Evolutionary conservation across 2,888 invertebrate genomes (phyloP).

Genomic region (Drosophila hamatofila): DNA sequence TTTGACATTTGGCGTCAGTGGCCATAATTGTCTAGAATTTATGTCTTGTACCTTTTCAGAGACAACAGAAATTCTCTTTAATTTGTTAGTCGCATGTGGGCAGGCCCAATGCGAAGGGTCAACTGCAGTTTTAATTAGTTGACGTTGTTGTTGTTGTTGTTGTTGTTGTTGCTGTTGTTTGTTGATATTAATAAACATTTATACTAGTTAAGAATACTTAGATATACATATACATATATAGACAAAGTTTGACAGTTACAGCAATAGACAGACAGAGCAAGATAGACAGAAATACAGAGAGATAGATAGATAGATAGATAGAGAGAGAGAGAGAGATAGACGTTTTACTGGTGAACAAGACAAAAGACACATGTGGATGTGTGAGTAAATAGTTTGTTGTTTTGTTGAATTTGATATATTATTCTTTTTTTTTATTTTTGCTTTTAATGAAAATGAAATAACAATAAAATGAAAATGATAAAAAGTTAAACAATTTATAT

Average conservation of each 20-base stretch:
- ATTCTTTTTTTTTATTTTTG: constrained; percentile 47
- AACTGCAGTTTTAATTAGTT: constrained; percentile 71
- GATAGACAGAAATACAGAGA: constrained; percentile 17
- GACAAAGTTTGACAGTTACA: constrained; percentile 30
- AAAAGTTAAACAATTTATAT: constrained; percentile 18
- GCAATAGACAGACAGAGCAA: constrained; percentile 28
- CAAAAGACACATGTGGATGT: constrained; percentile 85
- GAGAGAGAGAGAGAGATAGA: constrained; percentile 37
- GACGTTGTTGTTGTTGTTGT: constrained; percentile 30
- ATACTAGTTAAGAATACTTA: constrained; percentile 65
- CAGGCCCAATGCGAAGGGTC: constrained; percentile 35
- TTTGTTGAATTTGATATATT: constrained; percentile 50
- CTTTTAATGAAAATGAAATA: constrained; percentile 68
- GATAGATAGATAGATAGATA: constrained; percentile 2
- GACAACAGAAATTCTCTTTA: constrained; percentile 59
- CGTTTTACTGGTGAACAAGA: constrained; percentile 84
- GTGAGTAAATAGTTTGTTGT: constrained; percentile 81
- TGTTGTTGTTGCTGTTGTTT: constrained; percentile 46
- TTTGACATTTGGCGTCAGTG: constrained; percentile 82
- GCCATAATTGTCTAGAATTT: constrained; percentile 81
- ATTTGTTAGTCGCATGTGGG: constrained; percentile 69
- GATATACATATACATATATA: constrained; percentile 38
- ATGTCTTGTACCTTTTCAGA: constrained; percentile 74
- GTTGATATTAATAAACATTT: constrained; percentile 69
- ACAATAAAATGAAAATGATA: constrained; percentile 23